These are phyloP conservation scores for Melanostoma mellinum DNA, from an alignment of 2,888 invertebrate species.

Conservation along the genomic window DNA sequence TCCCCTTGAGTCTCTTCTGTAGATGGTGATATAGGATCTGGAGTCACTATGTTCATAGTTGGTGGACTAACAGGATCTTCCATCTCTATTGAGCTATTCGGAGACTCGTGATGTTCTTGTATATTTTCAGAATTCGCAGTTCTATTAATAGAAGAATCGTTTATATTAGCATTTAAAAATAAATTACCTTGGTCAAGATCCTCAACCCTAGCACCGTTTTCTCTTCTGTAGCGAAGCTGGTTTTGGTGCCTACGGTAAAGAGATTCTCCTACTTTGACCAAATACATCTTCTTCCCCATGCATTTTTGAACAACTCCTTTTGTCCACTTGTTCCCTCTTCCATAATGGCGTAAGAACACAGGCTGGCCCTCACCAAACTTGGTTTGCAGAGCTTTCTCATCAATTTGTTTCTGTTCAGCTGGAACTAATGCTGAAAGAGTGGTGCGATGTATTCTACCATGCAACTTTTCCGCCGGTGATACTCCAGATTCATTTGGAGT, in stretches of 20 bases:
- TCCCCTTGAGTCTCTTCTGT: neutral
- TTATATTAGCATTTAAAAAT: neutral
- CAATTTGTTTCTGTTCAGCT: neutral
- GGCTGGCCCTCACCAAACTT: neutral
- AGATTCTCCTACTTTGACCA: constrained; percentile 1
- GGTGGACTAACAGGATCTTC: neutral
- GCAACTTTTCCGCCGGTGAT: constrained; percentile 34
- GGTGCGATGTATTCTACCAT: constrained; percentile 30
- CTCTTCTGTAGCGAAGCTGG: neutral
- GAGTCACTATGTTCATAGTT: constrained; percentile 4
- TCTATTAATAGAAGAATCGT: neutral
- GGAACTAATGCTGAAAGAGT: constrained; percentile 4
- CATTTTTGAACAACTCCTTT: neutral
- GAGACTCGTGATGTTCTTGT: neutral
- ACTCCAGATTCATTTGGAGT: constrained; percentile 23
- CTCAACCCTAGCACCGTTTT: neutral
- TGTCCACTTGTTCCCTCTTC: neutral
- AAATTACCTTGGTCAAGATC: neutral
- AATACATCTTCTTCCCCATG: constrained; percentile 6
- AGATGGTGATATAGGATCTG: constrained; percentile 1
- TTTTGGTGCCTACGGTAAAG: constrained; percentile 3
- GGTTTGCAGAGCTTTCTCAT: neutral
- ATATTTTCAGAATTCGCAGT: neutral
- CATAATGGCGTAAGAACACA: neutral
- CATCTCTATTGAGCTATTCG: neutral